Evolutionary conservation across 2,888 invertebrate genomes (phyloP).

Genomic region (Epistrophe grossulariae): DNA sequence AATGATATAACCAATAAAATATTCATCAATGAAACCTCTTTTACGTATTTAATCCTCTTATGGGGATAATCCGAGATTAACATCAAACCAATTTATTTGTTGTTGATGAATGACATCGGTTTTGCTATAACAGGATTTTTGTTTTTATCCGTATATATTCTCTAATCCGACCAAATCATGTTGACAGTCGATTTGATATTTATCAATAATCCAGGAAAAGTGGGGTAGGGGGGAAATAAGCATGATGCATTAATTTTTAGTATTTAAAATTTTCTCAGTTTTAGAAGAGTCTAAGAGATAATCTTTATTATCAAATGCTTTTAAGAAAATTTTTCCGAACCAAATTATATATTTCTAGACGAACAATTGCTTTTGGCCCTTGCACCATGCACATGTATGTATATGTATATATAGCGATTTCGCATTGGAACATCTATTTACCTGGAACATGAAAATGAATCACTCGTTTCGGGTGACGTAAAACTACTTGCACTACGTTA

Average conservation of each 20-base stretch:
- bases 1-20: neutral
- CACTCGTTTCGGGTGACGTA: conserved; percentile 44
- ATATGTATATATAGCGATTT: neutral
- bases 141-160: neutral
- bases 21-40: neutral
- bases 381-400: neutral
- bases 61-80: neutral
- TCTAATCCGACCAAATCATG: neutral
- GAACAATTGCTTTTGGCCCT: neutral
- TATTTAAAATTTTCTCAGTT: neutral
- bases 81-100: neutral
- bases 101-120: neutral
- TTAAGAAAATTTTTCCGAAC: neutral
- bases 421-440: neutral
- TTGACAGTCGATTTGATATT: neutral
- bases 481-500: conserved; percentile 20
- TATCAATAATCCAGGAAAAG: neutral
- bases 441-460: conserved; percentile 30
- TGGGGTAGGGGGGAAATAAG: too few relatives aligned
- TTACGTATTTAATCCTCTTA: neutral
- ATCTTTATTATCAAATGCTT: neutral
- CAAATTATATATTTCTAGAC: neutral
- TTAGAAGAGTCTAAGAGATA: too few relatives aligned
- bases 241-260: neutral
- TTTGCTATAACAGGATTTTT: neutral